Evolutionary conservation across 2,888 invertebrate species (phyloP), one percentile per base, ranked within the genome.

Genomic region (Branchellion lobata): DNA sequence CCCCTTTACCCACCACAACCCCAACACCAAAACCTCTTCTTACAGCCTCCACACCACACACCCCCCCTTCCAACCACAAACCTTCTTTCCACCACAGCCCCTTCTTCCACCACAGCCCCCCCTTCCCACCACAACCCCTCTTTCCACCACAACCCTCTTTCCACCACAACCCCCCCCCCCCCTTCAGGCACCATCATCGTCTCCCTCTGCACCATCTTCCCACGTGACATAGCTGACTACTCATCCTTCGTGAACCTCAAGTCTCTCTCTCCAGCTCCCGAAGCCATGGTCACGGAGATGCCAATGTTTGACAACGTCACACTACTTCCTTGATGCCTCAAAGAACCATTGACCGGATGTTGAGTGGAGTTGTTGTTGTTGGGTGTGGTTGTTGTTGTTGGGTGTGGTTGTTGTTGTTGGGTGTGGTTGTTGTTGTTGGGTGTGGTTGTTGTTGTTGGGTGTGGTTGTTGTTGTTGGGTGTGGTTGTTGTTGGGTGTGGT

Each of bases 121-220:
- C n/a, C n/a, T n/a, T n/a, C n/a, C n/a, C n/a, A n/a, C n/a, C n/a
- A n/a, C n/a, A n/a, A n/a, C n/a, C n/a, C n/a, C n/a, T n/a, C n/a
- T n/a, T n/a, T n/a, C n/a, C n/a, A n/a, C n/a, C n/a, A n/a, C n/a
- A n/a, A n/a, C n/a, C n/a, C n/a, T n/a, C n/a, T n/a, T n/a, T n/a
- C n/a, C n/a, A n/a, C n/a, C n/a, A n/a, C n/a, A n/a, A n/a, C n/a
- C n/a, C n/a, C n/a, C n/a, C n/a, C n/a, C n/a, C n/a, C n/a, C 33
- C 33, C n/a, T 1, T 2, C 61, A 57, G 61, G 80, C 24, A 81
- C 82, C 21, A 83, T 83, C 34, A 80, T 83, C 33, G 83, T 82
- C 1, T 83, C 83, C 18, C 79, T 83, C 57, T 82, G 82, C 27
- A 83, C 83, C 65, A 82, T 83, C n/a, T 83, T 83, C 80, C 83